Conservation (phyloP, 2,888 invertebrate genomes). For the Taenaris catops region DNA sequence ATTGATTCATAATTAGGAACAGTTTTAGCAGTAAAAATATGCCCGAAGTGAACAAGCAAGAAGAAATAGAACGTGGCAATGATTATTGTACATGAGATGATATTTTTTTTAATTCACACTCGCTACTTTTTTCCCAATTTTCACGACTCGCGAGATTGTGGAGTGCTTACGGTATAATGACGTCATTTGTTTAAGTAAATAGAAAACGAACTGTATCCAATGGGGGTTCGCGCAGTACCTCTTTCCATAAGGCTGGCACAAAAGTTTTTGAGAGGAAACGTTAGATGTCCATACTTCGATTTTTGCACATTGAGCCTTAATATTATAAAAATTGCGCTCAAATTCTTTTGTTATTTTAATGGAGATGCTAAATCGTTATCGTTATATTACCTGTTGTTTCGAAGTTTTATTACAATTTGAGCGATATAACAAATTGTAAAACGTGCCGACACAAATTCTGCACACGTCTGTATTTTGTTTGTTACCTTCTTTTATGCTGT, state of each 20-base stretch:
- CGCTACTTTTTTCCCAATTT: conserved; percentile 15
- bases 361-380: too few relatives aligned
- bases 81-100: too few relatives aligned
- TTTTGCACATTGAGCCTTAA: too few relatives aligned
- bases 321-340: too few relatives aligned
- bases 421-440: conserved; percentile 74
- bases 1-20: too few relatives aligned
- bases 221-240: conserved; percentile 60
- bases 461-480: conserved; percentile 64
- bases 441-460: conserved; percentile 63
- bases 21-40: too few relatives aligned
- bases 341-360: too few relatives aligned
- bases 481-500: conserved; percentile 54
- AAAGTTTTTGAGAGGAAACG: too few relatives aligned
- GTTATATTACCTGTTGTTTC: too few relatives aligned
- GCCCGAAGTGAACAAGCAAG: too few relatives aligned
- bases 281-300: too few relatives aligned
- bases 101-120: conserved; percentile 15
- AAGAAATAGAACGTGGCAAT: too few relatives aligned
- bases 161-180: conserved; percentile 60
- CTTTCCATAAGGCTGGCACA: conserved; percentile 46
- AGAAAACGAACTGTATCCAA: conserved; percentile 69
- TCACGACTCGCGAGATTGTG: conserved; percentile 28
- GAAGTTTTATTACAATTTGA: conserved; percentile 75
- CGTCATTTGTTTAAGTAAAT: conserved; percentile 67